These are phyloP conservation scores for Hydrophis major DNA, from an alignment of 2,797 vertebrate species.

Conservation along the genomic window DNA sequence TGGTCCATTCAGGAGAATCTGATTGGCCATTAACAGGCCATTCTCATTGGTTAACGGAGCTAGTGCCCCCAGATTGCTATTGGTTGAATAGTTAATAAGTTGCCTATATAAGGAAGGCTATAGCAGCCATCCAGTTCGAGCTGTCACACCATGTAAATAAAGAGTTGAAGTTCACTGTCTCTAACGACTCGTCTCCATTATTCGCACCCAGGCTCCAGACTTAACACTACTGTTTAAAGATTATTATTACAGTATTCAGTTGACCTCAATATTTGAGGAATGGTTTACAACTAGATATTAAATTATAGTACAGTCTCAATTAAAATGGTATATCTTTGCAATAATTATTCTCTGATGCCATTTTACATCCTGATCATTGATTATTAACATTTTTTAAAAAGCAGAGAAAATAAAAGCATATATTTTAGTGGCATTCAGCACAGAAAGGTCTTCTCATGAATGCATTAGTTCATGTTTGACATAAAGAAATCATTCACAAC, in stretches of 20 bases:
- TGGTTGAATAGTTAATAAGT: no score
- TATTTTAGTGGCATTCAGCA: conserved; percentile 34
- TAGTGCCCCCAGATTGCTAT: no score
- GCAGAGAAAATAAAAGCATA: conserved; percentile 30
- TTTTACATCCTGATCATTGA: conserved; percentile 43
- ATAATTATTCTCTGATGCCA: conserved; percentile 49
- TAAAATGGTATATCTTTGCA: conserved; percentile 23
- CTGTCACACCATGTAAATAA: no score
- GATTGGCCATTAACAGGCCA: no score
- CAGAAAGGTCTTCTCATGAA: conserved; percentile 36
- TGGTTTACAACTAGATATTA: conserved; percentile 38
- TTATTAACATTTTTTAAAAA: conserved; percentile 48
- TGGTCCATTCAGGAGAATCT: no score
- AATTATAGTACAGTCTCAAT: conserved; percentile 17
- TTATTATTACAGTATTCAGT: not conserved
- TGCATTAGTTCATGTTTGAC: conserved; percentile 22
- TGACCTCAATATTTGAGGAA: conserved; percentile 19
- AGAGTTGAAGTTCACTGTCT: no score
- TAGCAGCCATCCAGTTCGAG: no score
- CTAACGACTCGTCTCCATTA: no score
- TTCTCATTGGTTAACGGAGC: no score
- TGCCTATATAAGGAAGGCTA: no score
- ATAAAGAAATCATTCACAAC: conserved; percentile 63
- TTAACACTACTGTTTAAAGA: not conserved
- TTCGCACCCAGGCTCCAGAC: not conserved